Percentiles rank a stretch among this genome's conserved stretches.
phyloP scores from a whole-genome alignment of 2,113 vertebrate genomes.

The human (Homo sapiens) region GRCh38 chr2:7942001-7942500 shows the following conservation, averaged over 20 bases:
- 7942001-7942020: neutral
- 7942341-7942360: neutral
- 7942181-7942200: neutral
- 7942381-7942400: neutral
- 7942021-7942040: neutral
- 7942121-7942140: neutral
- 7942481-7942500: too few species aligned
- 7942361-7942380: neutral
- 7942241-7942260: rapidly evolving
- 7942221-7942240: neutral
- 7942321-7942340: rapidly evolving
- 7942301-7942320: too few species aligned
- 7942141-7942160: neutral
- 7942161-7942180: neutral
- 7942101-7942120: neutral
- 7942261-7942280: neutral
- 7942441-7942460: neutral
- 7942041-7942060: neutral
- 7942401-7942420: neutral
- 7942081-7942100: neutral
- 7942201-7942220: rapidly evolving
- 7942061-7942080: neutral
- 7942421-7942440: neutral
- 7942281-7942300: neutral
- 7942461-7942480: neutral